Conservation (phyloP, 2,113 vertebrate species). For the Caranx ignobilis region DNA sequence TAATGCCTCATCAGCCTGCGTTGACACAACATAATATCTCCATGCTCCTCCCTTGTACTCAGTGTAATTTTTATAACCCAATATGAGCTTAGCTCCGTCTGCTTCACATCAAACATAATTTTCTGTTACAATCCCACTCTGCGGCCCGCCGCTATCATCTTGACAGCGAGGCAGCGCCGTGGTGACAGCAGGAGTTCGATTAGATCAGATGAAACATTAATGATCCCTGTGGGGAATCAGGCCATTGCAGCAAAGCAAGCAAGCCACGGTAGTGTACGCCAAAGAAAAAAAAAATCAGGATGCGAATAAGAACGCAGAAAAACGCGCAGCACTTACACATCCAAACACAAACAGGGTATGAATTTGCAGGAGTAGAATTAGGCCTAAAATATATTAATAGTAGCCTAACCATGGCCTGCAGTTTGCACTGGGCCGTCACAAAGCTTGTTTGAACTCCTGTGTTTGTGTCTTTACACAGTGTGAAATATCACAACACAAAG, state of each 20-base stretch:
- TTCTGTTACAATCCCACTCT: conserved; percentile 9
- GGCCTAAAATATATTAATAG: not conserved
- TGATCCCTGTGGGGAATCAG: conserved; percentile 61
- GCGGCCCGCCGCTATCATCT: conserved; percentile 26
- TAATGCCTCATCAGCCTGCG: not conserved
- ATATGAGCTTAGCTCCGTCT: conserved; percentile 4
- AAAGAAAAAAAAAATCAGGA: conserved; percentile 13
- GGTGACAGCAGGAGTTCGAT: conserved; percentile 63
- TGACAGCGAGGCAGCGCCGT: conserved; percentile 33
- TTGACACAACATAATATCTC: not conserved
- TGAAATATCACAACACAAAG: not conserved
- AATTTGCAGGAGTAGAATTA: not conserved
- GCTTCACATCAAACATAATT: conserved; percentile 34
- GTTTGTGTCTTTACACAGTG: not conserved
- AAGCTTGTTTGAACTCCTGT: not conserved
- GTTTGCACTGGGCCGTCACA: not conserved
- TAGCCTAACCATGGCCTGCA: not conserved
- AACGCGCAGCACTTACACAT: conserved; percentile 1
- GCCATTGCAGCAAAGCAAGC: conserved; percentile 18
- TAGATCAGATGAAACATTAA: conserved; percentile 74
- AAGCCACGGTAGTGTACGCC: conserved; percentile 25
- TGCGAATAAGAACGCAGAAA: conserved; percentile 11
- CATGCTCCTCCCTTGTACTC: not conserved
- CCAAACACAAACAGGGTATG: not conserved
- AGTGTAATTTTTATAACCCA: not conserved